These are phyloP conservation scores for Sepioteuthis lessoniana DNA, from an alignment of 2,888 invertebrate species.

Conservation along the genomic window DNA sequence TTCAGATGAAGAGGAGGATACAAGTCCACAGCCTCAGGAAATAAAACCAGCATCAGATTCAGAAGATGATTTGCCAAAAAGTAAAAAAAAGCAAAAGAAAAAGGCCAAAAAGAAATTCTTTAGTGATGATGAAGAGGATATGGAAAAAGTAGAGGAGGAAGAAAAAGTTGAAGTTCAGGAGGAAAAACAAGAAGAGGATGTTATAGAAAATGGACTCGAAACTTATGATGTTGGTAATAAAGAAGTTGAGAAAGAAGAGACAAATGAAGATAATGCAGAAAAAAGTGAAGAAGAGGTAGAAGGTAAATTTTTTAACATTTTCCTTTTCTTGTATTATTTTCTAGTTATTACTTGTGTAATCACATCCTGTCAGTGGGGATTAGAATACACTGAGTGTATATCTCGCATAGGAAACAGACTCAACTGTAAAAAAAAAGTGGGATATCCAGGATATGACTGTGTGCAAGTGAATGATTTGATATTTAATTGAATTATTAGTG, in stretches of 20 bases:
- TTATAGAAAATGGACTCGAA: slow-evolving; percentile 54
- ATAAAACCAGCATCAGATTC: not conserved
- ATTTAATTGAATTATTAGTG: no score
- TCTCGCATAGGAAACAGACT: no score
- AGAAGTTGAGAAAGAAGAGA: slow-evolving; percentile 53
- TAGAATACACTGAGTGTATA: no score
- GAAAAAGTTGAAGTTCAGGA: slow-evolving; percentile 17
- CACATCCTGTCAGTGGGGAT: no score
- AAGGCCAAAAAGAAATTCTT: slow-evolving; percentile 10
- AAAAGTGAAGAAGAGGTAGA: not conserved
- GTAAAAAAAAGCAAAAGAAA: slow-evolving; percentile 25
- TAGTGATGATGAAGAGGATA: slow-evolving; percentile 50
- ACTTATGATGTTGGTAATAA: slow-evolving; percentile 52
- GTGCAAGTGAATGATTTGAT: no score
- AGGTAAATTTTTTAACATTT: not conserved
- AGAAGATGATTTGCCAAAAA: slow-evolving; percentile 35
- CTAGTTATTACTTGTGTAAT: no score
- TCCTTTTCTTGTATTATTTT: no score
- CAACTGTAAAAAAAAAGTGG: no score
- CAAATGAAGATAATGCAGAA: slow-evolving; percentile 51
- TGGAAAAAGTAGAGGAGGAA: not conserved
- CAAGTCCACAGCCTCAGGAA: not conserved
- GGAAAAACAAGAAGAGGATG: slow-evolving; percentile 53
- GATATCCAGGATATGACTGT: no score
- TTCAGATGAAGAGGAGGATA: slow-evolving; percentile 24